phyloP scores from a whole-genome alignment of 2,797 vertebrate species.

The Centroberyx gerrardi region DNA sequence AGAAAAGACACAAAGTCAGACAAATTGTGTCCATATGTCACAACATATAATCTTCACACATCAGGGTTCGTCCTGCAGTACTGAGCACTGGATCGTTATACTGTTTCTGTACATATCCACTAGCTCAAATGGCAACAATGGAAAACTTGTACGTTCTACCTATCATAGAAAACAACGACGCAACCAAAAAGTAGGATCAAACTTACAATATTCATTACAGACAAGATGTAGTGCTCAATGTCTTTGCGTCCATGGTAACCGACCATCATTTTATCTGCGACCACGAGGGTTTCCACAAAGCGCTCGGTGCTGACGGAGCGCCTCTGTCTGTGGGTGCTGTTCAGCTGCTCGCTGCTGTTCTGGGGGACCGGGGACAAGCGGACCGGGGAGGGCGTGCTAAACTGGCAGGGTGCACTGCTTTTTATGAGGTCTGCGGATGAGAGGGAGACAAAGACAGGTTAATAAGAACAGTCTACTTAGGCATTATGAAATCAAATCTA shows the following conservation, averaged over 20 bases:
- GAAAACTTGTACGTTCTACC: not conserved
- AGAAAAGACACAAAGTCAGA: conserved; percentile 99
- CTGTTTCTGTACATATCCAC: no score
- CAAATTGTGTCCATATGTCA: conserved; percentile 84
- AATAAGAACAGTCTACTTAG: no score
- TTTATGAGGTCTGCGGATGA: conserved; percentile 86
- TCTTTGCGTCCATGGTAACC: conserved; percentile 99
- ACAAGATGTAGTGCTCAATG: conserved; percentile 98
- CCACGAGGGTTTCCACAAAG: conserved; percentile 97
- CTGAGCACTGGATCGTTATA: no score
- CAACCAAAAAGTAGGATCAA: conserved; percentile 88
- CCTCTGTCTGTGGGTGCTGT: conserved; percentile 83
- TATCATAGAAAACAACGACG: not conserved
- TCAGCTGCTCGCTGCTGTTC: conserved; percentile 78
- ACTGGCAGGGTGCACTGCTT: conserved; percentile 84
- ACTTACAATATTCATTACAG: conserved; percentile 99
- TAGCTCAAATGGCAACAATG: not conserved
- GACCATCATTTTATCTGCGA: conserved; percentile 99
- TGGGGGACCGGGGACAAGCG: conserved; percentile 50
- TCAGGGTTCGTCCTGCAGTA: not conserved
- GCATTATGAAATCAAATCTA: not conserved
- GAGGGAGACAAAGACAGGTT: conserved; percentile 72
- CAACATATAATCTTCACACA: conserved; percentile 5
- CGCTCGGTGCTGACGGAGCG: conserved; percentile 97
- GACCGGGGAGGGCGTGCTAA: conserved; percentile 77